Evolutionary conservation across 2,797 vertebrate genomes (phyloP).

Genomic region (Scleropages formosus): DNA sequence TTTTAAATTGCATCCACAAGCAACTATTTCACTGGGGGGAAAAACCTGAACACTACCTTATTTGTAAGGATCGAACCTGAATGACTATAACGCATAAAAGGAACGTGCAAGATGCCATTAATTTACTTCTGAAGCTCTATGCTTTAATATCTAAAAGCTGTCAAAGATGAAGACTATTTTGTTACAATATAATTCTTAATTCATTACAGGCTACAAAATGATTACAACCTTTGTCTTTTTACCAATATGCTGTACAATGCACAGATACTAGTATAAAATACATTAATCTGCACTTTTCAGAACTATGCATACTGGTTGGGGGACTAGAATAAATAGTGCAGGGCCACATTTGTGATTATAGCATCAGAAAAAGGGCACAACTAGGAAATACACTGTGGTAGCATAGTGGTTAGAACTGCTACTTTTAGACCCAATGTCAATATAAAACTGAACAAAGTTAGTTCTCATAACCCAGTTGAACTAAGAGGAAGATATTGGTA

Average conservation of each 20-base stretch:
- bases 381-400: too few relatives aligned
- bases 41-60: not conserved
- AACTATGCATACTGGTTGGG: constrained; percentile 3
- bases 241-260: not conserved
- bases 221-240: not conserved
- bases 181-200: not conserved
- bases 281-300: not conserved
- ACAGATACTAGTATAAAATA: not conserved
- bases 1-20: not conserved
- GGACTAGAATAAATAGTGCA: constrained; percentile 13
- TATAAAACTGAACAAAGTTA: too few relatives aligned
- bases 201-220: not conserved
- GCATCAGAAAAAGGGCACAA: too few relatives aligned
- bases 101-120: constrained; percentile 9
- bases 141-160: not conserved
- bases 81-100: constrained; percentile 4
- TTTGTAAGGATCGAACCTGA: not conserved
- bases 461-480: not conserved
- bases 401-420: too few relatives aligned
- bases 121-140: not conserved
- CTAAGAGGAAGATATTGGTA: not conserved
- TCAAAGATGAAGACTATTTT: not conserved
- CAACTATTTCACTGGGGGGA: not conserved
- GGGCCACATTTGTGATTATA: not conserved
- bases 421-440: too few relatives aligned